A percentile compares a stretch with the other conserved stretches of the same genome.
phyloP scores from a whole-genome alignment of 2,797 vertebrate species.

The Crocodylus rhombifer region DNA sequence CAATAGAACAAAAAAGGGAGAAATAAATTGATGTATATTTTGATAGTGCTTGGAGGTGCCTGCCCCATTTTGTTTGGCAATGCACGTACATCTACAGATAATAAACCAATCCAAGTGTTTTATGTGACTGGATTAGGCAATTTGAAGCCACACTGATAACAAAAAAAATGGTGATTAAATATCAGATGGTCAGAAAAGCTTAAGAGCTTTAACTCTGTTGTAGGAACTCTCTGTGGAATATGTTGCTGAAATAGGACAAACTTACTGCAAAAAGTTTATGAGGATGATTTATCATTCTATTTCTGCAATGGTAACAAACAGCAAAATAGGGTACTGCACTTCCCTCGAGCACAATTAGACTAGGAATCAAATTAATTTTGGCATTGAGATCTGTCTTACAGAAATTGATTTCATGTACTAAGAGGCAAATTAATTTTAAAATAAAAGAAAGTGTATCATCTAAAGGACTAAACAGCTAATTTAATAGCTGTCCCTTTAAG shows the following conservation, averaged over 20 bases:
- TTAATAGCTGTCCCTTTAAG: conserved; percentile 9
- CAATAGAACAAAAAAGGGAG: background rate
- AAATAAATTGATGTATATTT: accelerated
- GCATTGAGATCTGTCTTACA: conserved; percentile 8
- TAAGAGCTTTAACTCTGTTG: background rate
- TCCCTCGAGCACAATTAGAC: conserved; percentile 21
- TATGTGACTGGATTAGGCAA: background rate
- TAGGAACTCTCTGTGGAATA: background rate
- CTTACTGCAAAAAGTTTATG: background rate
- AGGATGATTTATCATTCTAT: background rate
- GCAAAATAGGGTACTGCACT: background rate
- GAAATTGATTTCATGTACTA: conserved; percentile 28
- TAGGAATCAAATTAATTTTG: conserved; percentile 46
- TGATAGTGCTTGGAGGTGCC: background rate
- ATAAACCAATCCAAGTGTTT: background rate
- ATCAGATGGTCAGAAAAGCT: background rate
- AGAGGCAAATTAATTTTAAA: conserved; percentile 45
- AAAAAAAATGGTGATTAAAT: background rate
- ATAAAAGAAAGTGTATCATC: background rate
- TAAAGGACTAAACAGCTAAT: background rate
- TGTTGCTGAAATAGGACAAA: background rate
- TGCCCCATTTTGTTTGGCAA: background rate
- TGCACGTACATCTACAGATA: background rate
- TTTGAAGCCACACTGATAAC: background rate
- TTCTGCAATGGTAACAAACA: background rate